A percentile compares a stretch with the other conserved stretches of the same genome.
Conservation (phyloP, 2,113 vertebrate genomes). For the Salvelinus namaycush region DNA sequence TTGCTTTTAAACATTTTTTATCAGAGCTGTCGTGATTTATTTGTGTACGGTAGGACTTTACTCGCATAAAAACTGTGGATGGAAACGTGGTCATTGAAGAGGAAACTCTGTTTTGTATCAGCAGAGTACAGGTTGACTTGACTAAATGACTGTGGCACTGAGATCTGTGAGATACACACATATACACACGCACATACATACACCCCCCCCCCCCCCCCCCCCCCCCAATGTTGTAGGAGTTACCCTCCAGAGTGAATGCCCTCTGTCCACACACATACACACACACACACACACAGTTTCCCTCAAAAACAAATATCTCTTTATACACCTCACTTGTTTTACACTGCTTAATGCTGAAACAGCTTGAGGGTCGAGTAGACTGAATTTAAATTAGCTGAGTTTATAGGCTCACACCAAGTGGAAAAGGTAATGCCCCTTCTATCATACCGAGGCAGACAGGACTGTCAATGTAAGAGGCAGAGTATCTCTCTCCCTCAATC, state of each 20-base stretch:
- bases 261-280: background rate
- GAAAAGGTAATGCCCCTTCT: background rate
- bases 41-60: no score
- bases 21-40: no score
- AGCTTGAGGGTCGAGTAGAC: slow-evolving; percentile 17
- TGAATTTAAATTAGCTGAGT: slow-evolving; percentile 41
- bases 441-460: background rate
- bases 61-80: no score
- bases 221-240: no score
- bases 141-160: background rate
- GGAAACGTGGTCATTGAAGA: no score
- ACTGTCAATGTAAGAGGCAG: background rate
- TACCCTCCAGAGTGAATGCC: background rate
- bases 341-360: slow-evolving; percentile 37
- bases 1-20: no score
- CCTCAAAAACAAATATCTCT: slow-evolving; percentile 13
- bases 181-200: background rate
- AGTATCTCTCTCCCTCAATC: background rate
- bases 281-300: slow-evolving; percentile 7
- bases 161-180: background rate
- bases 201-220: no score
- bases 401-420: background rate
- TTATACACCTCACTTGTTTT: slow-evolving; percentile 44
- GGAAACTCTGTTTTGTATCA: no score
- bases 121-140: background rate